These are phyloP conservation scores for Acanthaster planci DNA, from an alignment of 35 echinoderm and acorn worm species.

Conservation along the genomic window DNA sequence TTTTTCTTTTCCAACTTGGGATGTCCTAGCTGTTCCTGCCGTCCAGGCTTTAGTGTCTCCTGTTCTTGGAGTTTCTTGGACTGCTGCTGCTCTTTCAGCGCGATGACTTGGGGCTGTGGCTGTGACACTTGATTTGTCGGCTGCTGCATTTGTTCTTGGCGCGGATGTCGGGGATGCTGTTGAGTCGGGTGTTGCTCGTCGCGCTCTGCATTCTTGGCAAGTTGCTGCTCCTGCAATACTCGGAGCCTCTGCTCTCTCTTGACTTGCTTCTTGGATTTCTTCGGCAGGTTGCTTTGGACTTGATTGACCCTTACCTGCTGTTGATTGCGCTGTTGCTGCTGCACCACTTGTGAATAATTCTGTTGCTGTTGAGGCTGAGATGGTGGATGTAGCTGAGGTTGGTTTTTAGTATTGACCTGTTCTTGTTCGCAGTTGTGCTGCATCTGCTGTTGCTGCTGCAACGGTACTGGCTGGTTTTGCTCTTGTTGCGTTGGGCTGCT, in stretches of 20 bases:
- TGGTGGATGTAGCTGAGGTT: background rate
- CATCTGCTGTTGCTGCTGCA: background rate
- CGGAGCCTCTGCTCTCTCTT: background rate
- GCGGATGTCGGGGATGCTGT: background rate
- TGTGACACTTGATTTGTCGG: background rate
- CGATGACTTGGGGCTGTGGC: background rate
- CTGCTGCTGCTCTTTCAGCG: background rate
- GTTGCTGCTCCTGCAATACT: background rate
- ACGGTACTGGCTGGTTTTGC: background rate
- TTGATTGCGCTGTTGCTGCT: background rate
- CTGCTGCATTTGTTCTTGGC: background rate
- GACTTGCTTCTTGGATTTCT: conserved; percentile 6
- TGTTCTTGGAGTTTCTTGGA: background rate
- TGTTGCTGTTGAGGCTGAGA: background rate
- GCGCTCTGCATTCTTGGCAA: background rate
- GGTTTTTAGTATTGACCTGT: background rate
- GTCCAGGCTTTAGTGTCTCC: background rate
- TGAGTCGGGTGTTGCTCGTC: background rate
- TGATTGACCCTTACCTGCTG: background rate
- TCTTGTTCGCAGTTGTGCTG: background rate
- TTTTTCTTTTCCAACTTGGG: background rate
- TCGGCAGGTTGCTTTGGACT: background rate
- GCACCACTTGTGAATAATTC: background rate
- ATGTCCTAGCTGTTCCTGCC: background rate
- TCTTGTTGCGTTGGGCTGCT: background rate